Conservation (phyloP, 2,113 vertebrate genomes). For the Phainopepla nitens region DNA sequence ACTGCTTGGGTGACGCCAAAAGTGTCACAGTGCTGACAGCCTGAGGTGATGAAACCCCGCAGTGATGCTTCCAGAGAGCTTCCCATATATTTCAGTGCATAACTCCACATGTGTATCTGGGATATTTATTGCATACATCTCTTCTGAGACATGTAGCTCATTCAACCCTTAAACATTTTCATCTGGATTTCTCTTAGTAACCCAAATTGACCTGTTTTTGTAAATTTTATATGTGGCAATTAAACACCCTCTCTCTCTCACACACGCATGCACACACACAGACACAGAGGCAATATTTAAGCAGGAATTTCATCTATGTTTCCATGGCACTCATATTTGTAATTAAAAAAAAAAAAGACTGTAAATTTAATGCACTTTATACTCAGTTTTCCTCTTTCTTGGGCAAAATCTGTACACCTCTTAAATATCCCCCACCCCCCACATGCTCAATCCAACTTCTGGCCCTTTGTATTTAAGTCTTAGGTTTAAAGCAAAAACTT, state of each 20-base stretch:
- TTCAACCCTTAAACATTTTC: not conserved
- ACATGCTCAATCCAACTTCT: not conserved
- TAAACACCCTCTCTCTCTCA: not conserved
- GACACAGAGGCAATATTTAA: not conserved
- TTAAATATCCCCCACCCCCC: not conserved
- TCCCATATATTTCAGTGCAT: not conserved
- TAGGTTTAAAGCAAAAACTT: conserved; percentile 58
- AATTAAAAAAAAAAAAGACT: not conserved
- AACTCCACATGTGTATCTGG: not conserved
- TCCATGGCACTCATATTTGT: not conserved
- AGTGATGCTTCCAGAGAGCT: not conserved
- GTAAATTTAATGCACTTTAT: not conserved
- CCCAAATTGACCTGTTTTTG: not conserved
- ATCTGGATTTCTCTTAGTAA: not conserved
- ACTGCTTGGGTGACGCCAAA: not conserved
- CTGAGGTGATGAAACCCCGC: not conserved
- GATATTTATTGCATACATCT: accelerated
- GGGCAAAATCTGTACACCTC: not conserved
- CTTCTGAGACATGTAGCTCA: not conserved
- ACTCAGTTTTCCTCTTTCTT: not conserved
- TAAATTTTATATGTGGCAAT: not conserved
- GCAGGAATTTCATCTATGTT: not conserved
- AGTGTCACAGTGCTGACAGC: not conserved
- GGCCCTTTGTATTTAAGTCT: conserved; percentile 41
- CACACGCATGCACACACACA: accelerated